Evolutionary conservation across 2,888 invertebrate species (phyloP), one percentile per base, ranked within the genome.

Genomic region (Agrochola macilenta): DNA sequence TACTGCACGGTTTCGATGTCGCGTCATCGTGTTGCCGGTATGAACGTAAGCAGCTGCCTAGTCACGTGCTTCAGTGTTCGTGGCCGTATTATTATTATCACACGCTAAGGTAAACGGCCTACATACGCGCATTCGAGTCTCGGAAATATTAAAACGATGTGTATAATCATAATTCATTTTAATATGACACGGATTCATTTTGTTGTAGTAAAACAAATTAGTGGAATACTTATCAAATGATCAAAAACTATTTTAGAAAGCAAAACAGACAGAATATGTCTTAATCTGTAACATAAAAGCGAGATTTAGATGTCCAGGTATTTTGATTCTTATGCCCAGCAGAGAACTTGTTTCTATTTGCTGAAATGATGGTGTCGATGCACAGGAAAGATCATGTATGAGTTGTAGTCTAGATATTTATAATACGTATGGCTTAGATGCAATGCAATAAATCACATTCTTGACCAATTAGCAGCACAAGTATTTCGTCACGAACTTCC

Each of bases 31-130:
- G 74, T 81, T 77, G 77, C 74, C 73, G 82, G 87, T 73, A 77
- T 60, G 66, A 84, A 82, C 75, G 85, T 71, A 79, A 83, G 74
- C 84, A 81, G 79, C 80, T 80, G 80, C 80, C 54, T 60, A 72
- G 70, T 89, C 89, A 89, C 89, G 89, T 88, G 89, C 81, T 80
- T 81, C 60, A 39, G 54, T 77, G 52, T 74, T 77, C 84, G 86
- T 77, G 69, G 61, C 73, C 79, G 74, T 85, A 83, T 81, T 84
- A 82, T 88, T 84, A 89, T 83, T 86, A 85, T 82, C 87, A 79
- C 84, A 84, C 74, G 76, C 81, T 88, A 84, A 87, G 89, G 88
- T 88, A 89, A 88, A 88, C 79, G 89, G 84, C 89, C 88, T 87
- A 81, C 82, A 84, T 79, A 77, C 63, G 61, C 63, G 64, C n/a